Base-by-base conservation (phyloP, 2,113 vertebrate genomes). In the Tachycineta bicolor region DNA sequence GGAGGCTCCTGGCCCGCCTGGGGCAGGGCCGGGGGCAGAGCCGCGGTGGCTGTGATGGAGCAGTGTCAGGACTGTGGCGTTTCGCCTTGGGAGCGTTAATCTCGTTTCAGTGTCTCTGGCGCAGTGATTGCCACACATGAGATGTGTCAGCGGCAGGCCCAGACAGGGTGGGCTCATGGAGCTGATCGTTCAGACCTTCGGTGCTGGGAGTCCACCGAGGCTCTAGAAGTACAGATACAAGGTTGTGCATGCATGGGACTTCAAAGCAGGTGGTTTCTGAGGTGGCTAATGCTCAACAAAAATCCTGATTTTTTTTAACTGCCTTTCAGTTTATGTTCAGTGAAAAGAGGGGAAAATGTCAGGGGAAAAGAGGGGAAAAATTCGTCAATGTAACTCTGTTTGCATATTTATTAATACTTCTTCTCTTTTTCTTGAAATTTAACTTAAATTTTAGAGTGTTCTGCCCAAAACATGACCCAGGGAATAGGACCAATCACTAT, bases 381-480 rank as follows among this genome's bases (percentile, higher is more conserved):
- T 76, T 56, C 69, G 46, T 83, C 86, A 90, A 29, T 43, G 25
- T 75, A 89, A 62, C 70, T 83, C 89, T 90, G 60, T 75, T 91
- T 92, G 76, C 6, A 1, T 94, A 75, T 81, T 91, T 92, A 90
- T 96, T 97, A 96, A 94, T 84, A 28, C 55, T 80, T 68, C 83
- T 84, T 93, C 47, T 96, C 70, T 97, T 94, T 93, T 94, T 90
- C 92, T 91, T 97, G 63, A 91, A 97, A 98, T 84, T 78, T 43
- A 75, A 92, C 71, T 92, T 69, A 44, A 92, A 71, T 96, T 97
- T 97, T 96, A 98, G 98, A 92, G 80, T 98, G 75, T 96, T 97
- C 78, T 98, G 98, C 96, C 89, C 83, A 95, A 94, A 97, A 59
- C 98, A 98, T 94, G 95, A 91, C 83, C 91, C 96, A 83, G 83